Evolutionary conservation across 1,140 invertebrate genomes (phyloP), one percentile per base, ranked within the genome.

Genomic region (Drosophila sp.): DNA sequence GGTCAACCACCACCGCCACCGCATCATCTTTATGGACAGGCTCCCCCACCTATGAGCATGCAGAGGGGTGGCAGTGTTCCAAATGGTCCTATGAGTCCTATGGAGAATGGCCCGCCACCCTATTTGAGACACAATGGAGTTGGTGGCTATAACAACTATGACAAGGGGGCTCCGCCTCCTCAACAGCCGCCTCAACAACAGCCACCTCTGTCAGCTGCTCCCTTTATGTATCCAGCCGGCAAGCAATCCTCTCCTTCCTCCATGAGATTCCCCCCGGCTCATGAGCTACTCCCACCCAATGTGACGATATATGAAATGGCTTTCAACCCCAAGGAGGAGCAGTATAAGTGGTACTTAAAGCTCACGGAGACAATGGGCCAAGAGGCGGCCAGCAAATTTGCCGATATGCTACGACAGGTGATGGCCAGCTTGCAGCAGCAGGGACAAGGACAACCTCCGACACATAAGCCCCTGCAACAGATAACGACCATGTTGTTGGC

Each of bases 291-390:
- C 71, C 90, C 91, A n/a, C 87, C 92, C 7, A 92, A 92, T 72
- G 87, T 92, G 29, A 91, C 69, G 66, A 92, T 92, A 63, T 92
- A 91, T 47, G 91, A 92, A 25, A 92, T 92, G 91, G 87, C 90
- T 2, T 90, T 90, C 40, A 90, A 92, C 54, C 73, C 92, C 1
- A 92, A 91, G 71, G 91, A 92, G 35, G 84, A 87, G 62, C 92
- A 92, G 66, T 92, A 92, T 35, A 91, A 91, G 60, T 92, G 91
- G 91, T 92, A 90, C 41, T 66, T 85, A 4, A 91, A 91, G 25
- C 79, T 92, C 4, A 69, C 87, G 3, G 91, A 92, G 50, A 81
- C 79, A 0, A 90, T 91, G 63, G 92, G 92, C 1, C 91, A 91
- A 68, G 91, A 92, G 10, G 91, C 91, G 1, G 90, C 90, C 23